phyloP scores from a whole-genome alignment of 2,113 vertebrate genomes.

The Leptocoma aspasia region DNA sequence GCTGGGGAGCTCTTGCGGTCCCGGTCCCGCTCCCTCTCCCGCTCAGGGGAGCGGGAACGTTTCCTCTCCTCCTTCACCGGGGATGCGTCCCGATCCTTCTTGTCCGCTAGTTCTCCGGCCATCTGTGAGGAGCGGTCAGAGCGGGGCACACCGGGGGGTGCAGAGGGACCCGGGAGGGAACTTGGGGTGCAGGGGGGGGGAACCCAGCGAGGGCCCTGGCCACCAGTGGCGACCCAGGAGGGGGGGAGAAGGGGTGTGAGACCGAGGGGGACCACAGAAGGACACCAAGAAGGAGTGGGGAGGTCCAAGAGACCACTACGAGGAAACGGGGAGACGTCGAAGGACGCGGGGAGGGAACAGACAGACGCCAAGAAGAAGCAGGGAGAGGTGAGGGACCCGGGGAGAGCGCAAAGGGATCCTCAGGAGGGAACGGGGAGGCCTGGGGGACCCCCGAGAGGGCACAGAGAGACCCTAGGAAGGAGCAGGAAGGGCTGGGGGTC shows the following conservation, averaged over 20 bases:
- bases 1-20: constrained; percentile 84
- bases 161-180: too few species aligned
- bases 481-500: background rate
- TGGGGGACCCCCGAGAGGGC: background rate
- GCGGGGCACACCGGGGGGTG: rapidly evolving
- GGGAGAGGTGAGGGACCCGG: background rate
- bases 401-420: background rate
- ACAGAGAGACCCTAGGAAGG: background rate
- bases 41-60: constrained; percentile 83
- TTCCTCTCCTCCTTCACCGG: constrained; percentile 87
- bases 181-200: rapidly evolving
- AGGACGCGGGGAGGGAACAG: rapidly evolving
- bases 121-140: constrained; percentile 71
- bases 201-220: too few species aligned
- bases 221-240: background rate
- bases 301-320: background rate
- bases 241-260: background rate
- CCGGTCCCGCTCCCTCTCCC: constrained; percentile 79
- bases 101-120: constrained; percentile 88
- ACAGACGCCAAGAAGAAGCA: background rate
- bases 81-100: constrained; percentile 84
- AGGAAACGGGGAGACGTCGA: rapidly evolving
- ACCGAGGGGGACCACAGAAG: rapidly evolving
- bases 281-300: too few species aligned
- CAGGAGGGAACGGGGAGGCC: background rate